Conservation (phyloP, 2,797 vertebrate species). For the Euphonia xanthogaster region DNA sequence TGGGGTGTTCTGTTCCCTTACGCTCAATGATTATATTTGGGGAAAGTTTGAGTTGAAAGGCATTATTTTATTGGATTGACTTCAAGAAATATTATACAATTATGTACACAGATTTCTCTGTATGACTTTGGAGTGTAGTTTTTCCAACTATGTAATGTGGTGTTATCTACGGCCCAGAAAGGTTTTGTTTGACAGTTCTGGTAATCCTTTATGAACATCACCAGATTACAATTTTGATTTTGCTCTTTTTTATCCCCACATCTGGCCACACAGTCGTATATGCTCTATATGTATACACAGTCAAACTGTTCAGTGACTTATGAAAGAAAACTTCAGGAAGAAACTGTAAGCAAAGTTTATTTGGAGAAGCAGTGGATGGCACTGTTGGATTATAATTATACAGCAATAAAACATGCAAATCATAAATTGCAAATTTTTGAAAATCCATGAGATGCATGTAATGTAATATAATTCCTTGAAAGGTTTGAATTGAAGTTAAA, state of each 20-base stretch:
- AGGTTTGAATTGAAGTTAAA: neutral
- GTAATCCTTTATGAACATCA: slow-evolving; percentile 15
- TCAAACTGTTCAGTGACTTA: neutral
- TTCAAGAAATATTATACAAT: slow-evolving; percentile 11
- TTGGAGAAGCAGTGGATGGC: slow-evolving; percentile 71
- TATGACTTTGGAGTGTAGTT: neutral
- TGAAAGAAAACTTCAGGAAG: neutral
- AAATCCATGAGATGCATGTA: neutral
- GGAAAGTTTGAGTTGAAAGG: neutral
- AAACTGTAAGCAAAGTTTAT: slow-evolving; percentile 50
- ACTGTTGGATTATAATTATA: slow-evolving; percentile 73
- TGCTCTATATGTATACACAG: neutral
- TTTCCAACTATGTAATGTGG: neutral
- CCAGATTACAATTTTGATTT: neutral
- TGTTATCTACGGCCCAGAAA: neutral
- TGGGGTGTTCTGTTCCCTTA: neutral
- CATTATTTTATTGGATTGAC: slow-evolving; percentile 13
- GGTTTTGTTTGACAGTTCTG: slow-evolving; percentile 19
- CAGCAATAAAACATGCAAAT: slow-evolving; percentile 47
- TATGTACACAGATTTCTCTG: neutral
- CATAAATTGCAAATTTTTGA: slow-evolving; percentile 2
- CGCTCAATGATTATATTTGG: neutral
- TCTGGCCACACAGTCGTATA: neutral
- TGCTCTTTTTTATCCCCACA: neutral
- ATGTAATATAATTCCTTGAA: neutral